These are phyloP conservation scores for Parapristionchus giblindavisi DNA, from an alignment of 2,888 invertebrate genomes.

Conservation along the genomic window DNA sequence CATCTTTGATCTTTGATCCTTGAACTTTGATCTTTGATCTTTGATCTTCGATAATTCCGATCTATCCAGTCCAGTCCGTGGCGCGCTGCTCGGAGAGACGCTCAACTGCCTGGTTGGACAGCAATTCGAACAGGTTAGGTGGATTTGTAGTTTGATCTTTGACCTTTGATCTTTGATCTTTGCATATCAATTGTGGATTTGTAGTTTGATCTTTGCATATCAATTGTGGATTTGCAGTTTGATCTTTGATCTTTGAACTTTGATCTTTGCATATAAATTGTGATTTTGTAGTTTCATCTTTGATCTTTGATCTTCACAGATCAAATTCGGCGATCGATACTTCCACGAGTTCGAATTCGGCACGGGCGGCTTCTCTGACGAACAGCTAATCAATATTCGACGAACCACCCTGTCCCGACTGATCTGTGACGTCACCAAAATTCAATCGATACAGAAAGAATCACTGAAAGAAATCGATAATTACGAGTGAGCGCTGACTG, in stretches of 20 bases:
- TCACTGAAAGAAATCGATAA: slow-evolving; percentile 11
- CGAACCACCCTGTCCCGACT: slow-evolving; percentile 23
- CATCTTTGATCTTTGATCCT: not conserved
- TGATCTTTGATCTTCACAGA: slow-evolving; percentile 42
- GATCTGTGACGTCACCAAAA: slow-evolving; percentile 29
- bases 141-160: not conserved
- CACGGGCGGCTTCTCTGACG: slow-evolving; percentile 38
- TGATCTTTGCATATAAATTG: too few relatives aligned
- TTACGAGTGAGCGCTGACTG: slow-evolving; percentile 29
- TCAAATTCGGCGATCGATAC: slow-evolving; percentile 47
- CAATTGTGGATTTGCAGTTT: too few relatives aligned
- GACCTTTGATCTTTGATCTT: too few relatives aligned
- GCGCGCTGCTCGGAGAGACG: slow-evolving; percentile 65
- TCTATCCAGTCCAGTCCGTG: slow-evolving; percentile 51
- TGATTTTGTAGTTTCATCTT: too few relatives aligned
- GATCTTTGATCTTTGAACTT: too few relatives aligned
- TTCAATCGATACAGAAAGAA: slow-evolving; percentile 7
- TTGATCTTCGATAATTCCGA: not conserved
- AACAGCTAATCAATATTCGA: slow-evolving; percentile 42
- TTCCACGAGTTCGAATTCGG: slow-evolving; percentile 36
- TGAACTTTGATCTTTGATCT: not conserved
- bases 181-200: too few relatives aligned
- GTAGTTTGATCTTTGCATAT: too few relatives aligned
- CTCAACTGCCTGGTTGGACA: slow-evolving; percentile 64
- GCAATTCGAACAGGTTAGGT: slow-evolving; percentile 63